Percentiles rank a stretch among this genome's conserved stretches.
These are phyloP conservation scores for Habropoda laboriosa DNA, from an alignment of 1,140 invertebrate species.

Conservation along the genomic window DNA sequence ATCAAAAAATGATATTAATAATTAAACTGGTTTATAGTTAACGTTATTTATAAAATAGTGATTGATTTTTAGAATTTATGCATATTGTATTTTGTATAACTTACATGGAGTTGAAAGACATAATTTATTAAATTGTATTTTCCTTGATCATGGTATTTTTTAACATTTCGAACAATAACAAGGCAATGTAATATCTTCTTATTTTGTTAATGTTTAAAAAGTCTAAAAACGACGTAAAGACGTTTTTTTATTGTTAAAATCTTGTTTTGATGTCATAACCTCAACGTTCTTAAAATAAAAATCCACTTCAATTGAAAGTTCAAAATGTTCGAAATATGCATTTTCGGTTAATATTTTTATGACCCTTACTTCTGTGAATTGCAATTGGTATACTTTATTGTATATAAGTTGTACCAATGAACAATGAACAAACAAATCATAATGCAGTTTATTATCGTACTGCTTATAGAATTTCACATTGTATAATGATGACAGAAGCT, in stretches of 20 bases:
- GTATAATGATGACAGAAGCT: not conserved
- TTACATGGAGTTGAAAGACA: slow-evolving; percentile 40
- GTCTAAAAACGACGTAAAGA: slow-evolving; percentile 21
- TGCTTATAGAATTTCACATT: slow-evolving; percentile 39
- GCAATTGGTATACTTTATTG: not conserved
- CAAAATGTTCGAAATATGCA: slow-evolving; percentile 27
- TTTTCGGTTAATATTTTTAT: slow-evolving; percentile 31
- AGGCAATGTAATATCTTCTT: slow-evolving; percentile 3
- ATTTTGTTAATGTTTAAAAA: slow-evolving; percentile 18
- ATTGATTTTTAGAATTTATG: not conserved
- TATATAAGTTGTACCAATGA: slow-evolving; percentile 1
- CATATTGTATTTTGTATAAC: slow-evolving; percentile 16
- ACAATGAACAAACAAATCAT: slow-evolving; percentile 35
- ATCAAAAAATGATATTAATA: not conserved
- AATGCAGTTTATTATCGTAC: slow-evolving; percentile 31
- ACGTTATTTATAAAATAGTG: not conserved
- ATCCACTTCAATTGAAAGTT: slow-evolving; percentile 23
- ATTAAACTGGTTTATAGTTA: slow-evolving; percentile 1
- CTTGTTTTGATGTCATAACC: slow-evolving; percentile 54
- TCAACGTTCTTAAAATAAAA: slow-evolving; percentile 47
- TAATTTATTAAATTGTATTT: slow-evolving; percentile 43
- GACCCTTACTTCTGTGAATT: slow-evolving; percentile 29
- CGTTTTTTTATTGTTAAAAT: slow-evolving; percentile 32
- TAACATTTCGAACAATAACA: slow-evolving; percentile 6
- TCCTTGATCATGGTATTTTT: slow-evolving; percentile 8